These are phyloP conservation scores for Hippocampus zosterae DNA, from an alignment of 2,113 vertebrate species.

Conservation along the genomic window DNA sequence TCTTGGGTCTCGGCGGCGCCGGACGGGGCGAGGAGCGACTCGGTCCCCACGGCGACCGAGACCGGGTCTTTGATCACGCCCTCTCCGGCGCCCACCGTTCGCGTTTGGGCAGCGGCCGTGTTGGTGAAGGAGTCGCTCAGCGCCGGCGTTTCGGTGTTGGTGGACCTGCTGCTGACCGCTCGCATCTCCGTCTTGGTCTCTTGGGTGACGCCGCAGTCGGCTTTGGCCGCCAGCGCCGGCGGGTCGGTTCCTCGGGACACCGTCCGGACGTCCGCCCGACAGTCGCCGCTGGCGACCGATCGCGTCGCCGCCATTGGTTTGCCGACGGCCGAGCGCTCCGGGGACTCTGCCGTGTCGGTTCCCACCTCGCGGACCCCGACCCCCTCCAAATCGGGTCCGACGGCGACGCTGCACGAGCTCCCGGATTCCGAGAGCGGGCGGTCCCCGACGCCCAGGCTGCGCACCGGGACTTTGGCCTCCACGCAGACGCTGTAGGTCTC, in stretches of 20 bases:
- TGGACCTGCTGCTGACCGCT: slow-evolving; percentile 70
- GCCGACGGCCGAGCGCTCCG: slow-evolving; percentile 30
- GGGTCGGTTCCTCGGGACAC: slow-evolving; percentile 72
- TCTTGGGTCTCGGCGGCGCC: slow-evolving; percentile 84
- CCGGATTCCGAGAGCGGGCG: slow-evolving; percentile 62
- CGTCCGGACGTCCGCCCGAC: slow-evolving; percentile 74
- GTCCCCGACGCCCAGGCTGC: slow-evolving; percentile 80
- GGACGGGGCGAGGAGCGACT: slow-evolving; percentile 58
- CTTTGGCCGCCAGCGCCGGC: slow-evolving; percentile 59
- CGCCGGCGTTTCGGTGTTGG: slow-evolving; percentile 66
- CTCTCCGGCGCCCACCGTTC: slow-evolving; percentile 84
- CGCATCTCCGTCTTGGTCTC: slow-evolving; percentile 74
- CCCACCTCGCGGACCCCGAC: slow-evolving; percentile 70
- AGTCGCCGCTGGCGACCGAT: slow-evolving; percentile 84
- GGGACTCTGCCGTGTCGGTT: slow-evolving; percentile 77
- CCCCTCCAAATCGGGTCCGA: slow-evolving; percentile 75
- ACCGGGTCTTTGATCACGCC: slow-evolving; percentile 84
- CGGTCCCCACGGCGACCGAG: slow-evolving; percentile 79
- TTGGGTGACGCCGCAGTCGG: slow-evolving; percentile 71
- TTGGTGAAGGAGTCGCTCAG: slow-evolving; percentile 75
- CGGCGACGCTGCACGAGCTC: slow-evolving; percentile 48
- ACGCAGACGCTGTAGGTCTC: slow-evolving; percentile 75
- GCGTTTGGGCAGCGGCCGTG: slow-evolving; percentile 69
- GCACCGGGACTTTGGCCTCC: slow-evolving; percentile 74
- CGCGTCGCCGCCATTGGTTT: slow-evolving; percentile 49